A percentile compares a stretch with the other conserved stretches of the same genome.
phyloP scores from a whole-genome alignment of 2,113 vertebrate species.

The Zosterops hypoxanthus region DNA sequence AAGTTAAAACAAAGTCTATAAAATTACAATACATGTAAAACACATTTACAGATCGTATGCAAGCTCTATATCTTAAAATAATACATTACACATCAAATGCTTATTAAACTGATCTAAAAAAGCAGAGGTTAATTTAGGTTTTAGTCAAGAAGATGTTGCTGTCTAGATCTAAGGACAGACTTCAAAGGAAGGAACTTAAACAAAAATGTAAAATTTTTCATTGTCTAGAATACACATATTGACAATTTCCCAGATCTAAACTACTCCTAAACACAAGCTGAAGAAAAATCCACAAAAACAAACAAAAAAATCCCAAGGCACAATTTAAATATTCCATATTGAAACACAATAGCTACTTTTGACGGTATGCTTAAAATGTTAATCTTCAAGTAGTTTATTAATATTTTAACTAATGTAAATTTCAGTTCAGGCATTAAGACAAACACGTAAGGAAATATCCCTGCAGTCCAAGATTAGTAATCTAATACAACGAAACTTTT shows the following conservation, averaged over 20 bases:
- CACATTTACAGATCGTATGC: not conserved
- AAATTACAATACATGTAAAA: not conserved
- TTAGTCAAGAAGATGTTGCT: not conserved
- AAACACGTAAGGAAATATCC: not conserved
- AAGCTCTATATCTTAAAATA: not conserved
- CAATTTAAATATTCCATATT: not conserved
- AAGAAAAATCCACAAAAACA: not conserved
- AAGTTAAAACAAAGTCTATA: not conserved
- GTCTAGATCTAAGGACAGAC: not conserved
- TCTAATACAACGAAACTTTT: slow-evolving; percentile 22
- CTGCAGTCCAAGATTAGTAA: not conserved
- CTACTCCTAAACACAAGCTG: not conserved
- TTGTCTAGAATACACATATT: not conserved
- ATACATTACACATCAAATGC: not conserved
- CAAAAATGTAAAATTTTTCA: not conserved
- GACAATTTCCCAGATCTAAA: not conserved
- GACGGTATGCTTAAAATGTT: not conserved
- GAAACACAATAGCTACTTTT: not conserved
- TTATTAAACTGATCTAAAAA: not conserved
- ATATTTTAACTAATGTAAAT: not conserved
- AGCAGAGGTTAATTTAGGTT: not conserved
- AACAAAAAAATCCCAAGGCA: not conserved
- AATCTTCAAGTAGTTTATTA: not conserved
- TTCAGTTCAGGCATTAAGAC: not conserved
- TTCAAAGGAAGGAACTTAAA: not conserved